Base-by-base conservation (phyloP, 2,797 vertebrate species). In the Lycodopsis pacificus region DNA sequence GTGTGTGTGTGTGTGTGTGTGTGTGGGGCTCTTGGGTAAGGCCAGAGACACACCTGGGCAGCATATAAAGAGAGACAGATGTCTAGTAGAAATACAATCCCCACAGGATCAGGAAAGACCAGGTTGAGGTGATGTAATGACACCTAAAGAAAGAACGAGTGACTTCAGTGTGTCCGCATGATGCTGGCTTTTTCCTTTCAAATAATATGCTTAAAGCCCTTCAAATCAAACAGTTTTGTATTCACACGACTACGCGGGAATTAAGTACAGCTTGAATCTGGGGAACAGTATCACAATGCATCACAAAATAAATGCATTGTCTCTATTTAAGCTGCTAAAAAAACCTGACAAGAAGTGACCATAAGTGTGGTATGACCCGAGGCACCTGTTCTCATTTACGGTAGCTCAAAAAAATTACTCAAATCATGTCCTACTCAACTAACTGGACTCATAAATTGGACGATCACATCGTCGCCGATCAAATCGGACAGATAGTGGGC, bases 31-130 rank as follows among this genome's bases (percentile, higher is more conserved):
- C 11, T 34, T 6, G 7, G 54, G 53, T 34, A 58, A 77, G 46
- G 36, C 75, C 57, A 40, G 44, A 68, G 20, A 67, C 81, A 68
- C 85, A 92, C 88, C 90, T 89, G 83, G 51, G 71, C 46, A 4
- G 17, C 40, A 36, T 72, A 76, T 77, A 54, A 75, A 80, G 22
- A 51, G 77, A 82, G 70, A 79, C 84, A 81, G 84, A 83, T 86
- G 81, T 82, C 77, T 51, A 79, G 64, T 72, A 42, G 79, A 87
- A 83, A 87, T 58, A 64, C 22, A 88, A 83, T 38, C 66, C 81
- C 59, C 53, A n/a, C 6, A 2, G 56, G 49, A 62, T 67, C 34
- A 61, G 48, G 22, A 59, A 66, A 73, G 42, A 56, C 51, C 58
- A 34, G 34, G 46, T n/a, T 0, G 38, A 61, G 30, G 30, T 59